Evolutionary conservation across 2,888 invertebrate species (phyloP).

Genomic region (Zelleria hepariella): DNA sequence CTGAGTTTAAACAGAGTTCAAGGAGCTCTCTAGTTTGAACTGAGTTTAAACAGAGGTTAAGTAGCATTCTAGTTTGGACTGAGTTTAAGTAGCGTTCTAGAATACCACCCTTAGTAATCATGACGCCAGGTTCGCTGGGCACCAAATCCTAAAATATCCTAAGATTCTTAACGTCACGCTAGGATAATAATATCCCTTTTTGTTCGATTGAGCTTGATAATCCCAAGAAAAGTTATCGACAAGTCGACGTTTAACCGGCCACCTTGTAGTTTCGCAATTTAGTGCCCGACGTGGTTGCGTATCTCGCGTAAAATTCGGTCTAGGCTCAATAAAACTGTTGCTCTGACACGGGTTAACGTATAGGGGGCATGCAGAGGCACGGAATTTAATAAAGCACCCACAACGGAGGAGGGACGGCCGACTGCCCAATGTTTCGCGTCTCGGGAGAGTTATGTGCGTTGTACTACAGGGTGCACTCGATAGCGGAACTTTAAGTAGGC

Average conservation of each 20-base stretch:
- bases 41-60: too few relatives aligned
- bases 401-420: not conserved
- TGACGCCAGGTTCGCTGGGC: too few relatives aligned
- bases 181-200: too few relatives aligned
- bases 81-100: too few relatives aligned
- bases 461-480: too few relatives aligned
- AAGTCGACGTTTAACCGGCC: not conserved
- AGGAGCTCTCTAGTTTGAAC: too few relatives aligned
- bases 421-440: not conserved
- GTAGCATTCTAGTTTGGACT: too few relatives aligned
- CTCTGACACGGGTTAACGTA: not conserved
- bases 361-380: not conserved
- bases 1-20: too few relatives aligned
- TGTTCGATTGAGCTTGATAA: not conserved
- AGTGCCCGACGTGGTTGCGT: not conserved
- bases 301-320: not conserved
- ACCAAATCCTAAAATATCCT: too few relatives aligned
- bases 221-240: not conserved
- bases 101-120: too few relatives aligned
- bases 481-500: too few relatives aligned
- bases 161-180: too few relatives aligned
- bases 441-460: not conserved
- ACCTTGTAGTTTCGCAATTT: not conserved
- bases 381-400: conserved; percentile 2
- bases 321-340: conserved; percentile 3